Conservation (phyloP, 2,888 invertebrate genomes). For the Boloria selene region DNA sequence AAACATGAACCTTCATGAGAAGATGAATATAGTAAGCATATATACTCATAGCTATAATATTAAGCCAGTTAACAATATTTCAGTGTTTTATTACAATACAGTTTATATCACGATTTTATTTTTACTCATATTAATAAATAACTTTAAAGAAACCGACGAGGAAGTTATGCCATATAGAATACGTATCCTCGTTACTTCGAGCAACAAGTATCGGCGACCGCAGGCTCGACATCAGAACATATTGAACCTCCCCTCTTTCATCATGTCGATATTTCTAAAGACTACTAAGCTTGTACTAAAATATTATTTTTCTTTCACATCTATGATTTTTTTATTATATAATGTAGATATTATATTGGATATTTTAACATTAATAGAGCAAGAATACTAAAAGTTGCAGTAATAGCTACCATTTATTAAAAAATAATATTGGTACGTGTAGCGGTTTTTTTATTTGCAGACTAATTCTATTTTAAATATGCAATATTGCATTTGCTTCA, state of each 20-base stretch:
- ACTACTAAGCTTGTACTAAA: not conserved
- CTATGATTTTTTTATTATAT: no score
- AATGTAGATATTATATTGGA: no score
- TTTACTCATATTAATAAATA: slow-evolving; percentile 17
- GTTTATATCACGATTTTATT: slow-evolving; percentile 5
- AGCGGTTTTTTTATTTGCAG: no score
- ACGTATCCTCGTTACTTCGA: slow-evolving; percentile 33
- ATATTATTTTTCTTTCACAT: not conserved
- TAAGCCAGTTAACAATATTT: no score
- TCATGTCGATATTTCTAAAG: slow-evolving; percentile 11
- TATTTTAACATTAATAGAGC: no score
- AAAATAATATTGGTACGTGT: no score
- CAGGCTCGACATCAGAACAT: slow-evolving; percentile 31
- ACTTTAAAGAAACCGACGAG: slow-evolving; percentile 3
- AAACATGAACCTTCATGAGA: no score
- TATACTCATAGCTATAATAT: not conserved
- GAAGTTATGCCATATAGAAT: slow-evolving; percentile 27
- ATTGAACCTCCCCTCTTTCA: slow-evolving; percentile 18
- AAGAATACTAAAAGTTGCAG: no score
- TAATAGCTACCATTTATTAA: no score
- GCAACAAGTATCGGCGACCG: slow-evolving; percentile 35
- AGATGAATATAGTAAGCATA: no score
- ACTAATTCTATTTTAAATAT: no score
- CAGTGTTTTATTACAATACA: not conserved
- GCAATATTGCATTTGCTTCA: no score